Conservation (phyloP, 2,113 vertebrate species). For the Chloropsis hardwickii region DNA sequence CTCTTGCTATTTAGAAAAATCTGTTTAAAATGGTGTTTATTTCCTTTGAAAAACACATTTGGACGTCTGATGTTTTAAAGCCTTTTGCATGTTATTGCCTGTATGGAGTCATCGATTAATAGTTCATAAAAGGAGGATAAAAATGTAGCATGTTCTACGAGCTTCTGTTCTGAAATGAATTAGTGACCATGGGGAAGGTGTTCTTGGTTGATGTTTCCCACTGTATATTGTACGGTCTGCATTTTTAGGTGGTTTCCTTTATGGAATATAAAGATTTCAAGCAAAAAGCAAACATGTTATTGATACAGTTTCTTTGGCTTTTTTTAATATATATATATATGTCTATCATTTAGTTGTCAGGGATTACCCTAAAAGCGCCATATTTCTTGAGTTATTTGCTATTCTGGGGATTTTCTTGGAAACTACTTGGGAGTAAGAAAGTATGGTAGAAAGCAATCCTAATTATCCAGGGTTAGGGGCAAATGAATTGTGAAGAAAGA, state of each 20-base stretch:
- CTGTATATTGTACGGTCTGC: neutral
- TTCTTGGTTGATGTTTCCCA: neutral
- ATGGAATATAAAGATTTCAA: neutral
- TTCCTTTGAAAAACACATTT: neutral
- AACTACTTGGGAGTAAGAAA: neutral
- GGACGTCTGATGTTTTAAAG: neutral
- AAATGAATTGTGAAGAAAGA: constrained; percentile 38
- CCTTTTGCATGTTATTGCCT: neutral
- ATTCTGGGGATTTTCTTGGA: neutral
- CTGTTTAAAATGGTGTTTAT: neutral
- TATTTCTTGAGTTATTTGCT: neutral
- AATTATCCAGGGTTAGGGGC: constrained; percentile 39
- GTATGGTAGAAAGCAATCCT: neutral
- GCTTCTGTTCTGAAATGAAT: neutral
- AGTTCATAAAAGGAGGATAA: neutral
- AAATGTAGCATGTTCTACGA: neutral
- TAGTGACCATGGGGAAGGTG: neutral
- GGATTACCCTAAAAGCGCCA: neutral
- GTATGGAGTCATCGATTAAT: rapidly evolving
- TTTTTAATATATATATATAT: too few species aligned
- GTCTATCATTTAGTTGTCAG: neutral
- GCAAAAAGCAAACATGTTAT: neutral
- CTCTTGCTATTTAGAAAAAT: neutral
- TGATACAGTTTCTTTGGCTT: neutral
- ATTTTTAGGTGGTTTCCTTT: neutral